A percentile compares a stretch with the other conserved stretches of the same genome.
Evolutionary conservation across 2,113 vertebrate genomes (phyloP).

Genomic region (Brachyistius frenatus): DNA sequence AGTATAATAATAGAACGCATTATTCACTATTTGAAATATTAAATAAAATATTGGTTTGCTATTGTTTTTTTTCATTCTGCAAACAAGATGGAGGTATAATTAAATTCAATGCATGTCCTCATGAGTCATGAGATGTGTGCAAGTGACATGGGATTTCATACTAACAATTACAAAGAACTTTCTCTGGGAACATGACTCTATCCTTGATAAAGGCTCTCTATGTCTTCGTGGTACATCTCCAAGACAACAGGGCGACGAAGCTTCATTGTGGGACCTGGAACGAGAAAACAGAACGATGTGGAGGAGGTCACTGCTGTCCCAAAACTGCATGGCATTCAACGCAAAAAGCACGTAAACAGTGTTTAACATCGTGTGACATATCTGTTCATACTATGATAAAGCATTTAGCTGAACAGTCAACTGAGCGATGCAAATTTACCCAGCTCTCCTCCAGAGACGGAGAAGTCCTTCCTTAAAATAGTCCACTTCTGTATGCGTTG

Average conservation of each 20-base stretch:
- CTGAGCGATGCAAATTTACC: conserved; percentile 78
- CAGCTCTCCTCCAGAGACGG: conserved; percentile 89
- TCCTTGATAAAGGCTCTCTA: conserved; percentile 85
- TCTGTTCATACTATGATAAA: neutral
- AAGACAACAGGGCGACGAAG: conserved; percentile 84
- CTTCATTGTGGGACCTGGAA: conserved; percentile 92
- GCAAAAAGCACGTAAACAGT: neutral
- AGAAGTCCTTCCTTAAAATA: conserved; percentile 88
- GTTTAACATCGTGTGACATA: neutral
- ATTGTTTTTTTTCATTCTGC: conserved; percentile 14
- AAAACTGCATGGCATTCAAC: neutral
- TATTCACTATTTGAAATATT: conserved; percentile 5
- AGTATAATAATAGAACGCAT: neutral
- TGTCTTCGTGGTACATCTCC: conserved; percentile 85
- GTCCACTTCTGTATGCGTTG: conserved; percentile 90
- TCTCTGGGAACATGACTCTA: conserved; percentile 17
- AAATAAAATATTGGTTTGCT: neutral
- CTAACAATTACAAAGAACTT: no score
- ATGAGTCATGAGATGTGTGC: no score
- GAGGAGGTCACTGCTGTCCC: neutral
- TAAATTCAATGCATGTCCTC: no score
- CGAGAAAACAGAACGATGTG: conserved; percentile 5
- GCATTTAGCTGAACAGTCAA: neutral
- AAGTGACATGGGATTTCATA: no score
- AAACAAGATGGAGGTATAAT: no score